A percentile compares a stretch with the other conserved stretches of the same genome.
phyloP scores from a whole-genome alignment of 2,797 vertebrate species.

The Urophycis tenuis region DNA sequence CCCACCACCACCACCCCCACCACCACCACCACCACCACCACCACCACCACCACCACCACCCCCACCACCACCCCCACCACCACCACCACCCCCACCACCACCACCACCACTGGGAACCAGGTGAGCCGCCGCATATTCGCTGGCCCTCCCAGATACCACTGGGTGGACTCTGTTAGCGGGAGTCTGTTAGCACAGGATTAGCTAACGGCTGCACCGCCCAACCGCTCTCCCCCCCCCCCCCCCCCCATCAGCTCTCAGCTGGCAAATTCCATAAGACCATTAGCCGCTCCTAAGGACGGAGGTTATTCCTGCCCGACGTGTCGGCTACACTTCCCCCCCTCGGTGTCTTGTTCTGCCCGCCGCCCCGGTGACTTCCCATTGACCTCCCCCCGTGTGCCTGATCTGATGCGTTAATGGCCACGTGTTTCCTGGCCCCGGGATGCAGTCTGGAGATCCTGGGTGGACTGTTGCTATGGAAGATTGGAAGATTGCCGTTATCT shows the following conservation, averaged over 20 bases:
- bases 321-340: background rate
- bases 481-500: too few relatives aligned
- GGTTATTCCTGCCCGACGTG: conserved; percentile 40
- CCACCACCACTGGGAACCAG: conserved; percentile 23
- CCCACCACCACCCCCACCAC: too few relatives aligned
- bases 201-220: conserved; percentile 27
- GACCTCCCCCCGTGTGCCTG: conserved; percentile 19
- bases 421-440: conserved; percentile 28
- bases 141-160: conserved; percentile 54
- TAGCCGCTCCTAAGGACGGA: conserved; percentile 36
- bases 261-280: conserved; percentile 49
- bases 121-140: conserved; percentile 26
- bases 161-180: conserved; percentile 51
- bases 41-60: too few relatives aligned
- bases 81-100: too few relatives aligned
- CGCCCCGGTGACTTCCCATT: conserved; percentile 13
- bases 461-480: too few relatives aligned
- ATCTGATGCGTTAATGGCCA: conserved; percentile 29
- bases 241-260: conserved; percentile 42
- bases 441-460: conserved; percentile 12
- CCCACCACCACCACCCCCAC: too few relatives aligned
- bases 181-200: conserved; percentile 63
- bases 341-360: conserved; percentile 8
- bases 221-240: too few relatives aligned
- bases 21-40: too few relatives aligned